Percentiles rank a stretch among this genome's conserved stretches.
phyloP scores from a whole-genome alignment of 2,888 invertebrate genomes.

The Operophtera brumata region DNA sequence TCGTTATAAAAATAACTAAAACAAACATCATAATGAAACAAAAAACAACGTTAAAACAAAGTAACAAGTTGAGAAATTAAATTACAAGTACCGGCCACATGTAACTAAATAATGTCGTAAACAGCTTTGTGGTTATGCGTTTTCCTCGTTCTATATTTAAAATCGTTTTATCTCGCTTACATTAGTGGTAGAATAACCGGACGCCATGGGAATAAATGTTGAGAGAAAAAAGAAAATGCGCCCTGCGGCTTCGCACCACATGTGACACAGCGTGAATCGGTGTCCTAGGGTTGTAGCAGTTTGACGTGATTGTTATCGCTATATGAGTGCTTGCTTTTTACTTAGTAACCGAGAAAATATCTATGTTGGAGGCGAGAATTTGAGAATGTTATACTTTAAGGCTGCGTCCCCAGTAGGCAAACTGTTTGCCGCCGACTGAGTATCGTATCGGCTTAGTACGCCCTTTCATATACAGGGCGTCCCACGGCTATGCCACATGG shows the following conservation, averaged over 20 bases:
- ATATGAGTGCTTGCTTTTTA: too few species aligned
- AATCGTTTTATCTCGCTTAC: conserved; percentile 57
- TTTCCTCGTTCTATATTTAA: conserved; percentile 65
- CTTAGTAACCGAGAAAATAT: too few species aligned
- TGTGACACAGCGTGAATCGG: conserved; percentile 42
- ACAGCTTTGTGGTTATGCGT: conserved; percentile 40
- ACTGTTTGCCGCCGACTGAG: too few species aligned
- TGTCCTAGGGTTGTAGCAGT: conserved; percentile 13
- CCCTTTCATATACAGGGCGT: too few species aligned
- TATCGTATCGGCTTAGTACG: too few species aligned
- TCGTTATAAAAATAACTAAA: background rate
- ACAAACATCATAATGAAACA: background rate
- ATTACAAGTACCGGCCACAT: conserved; percentile 25
- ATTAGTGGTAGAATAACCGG: conserved; percentile 30
- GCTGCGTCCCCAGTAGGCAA: too few species aligned
- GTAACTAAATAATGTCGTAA: conserved; percentile 30
- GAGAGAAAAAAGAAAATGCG: conserved; percentile 42
- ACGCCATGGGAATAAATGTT: conserved; percentile 21
- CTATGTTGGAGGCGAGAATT: too few species aligned
- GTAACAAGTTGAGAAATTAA: background rate
- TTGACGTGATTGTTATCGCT: conserved; percentile 11
- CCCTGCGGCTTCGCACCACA: conserved; percentile 46
- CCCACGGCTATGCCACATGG: too few species aligned
- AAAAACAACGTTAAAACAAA: conserved; percentile 28
- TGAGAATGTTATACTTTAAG: too few species aligned